Conservation (phyloP, 2,797 vertebrate genomes). For the Limosa lapponica region DNA sequence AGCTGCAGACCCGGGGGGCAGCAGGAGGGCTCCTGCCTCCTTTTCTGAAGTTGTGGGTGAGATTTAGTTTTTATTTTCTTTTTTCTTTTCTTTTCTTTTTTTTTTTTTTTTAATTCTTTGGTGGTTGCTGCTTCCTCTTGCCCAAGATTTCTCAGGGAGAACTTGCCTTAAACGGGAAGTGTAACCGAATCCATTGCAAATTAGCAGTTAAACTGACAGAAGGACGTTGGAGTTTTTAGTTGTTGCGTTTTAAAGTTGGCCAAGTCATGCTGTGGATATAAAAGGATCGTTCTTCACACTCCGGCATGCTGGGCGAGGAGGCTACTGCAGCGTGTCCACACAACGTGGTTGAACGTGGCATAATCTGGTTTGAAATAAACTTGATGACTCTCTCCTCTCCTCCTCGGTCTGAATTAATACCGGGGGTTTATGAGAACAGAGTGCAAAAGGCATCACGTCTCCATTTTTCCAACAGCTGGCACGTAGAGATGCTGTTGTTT, state of each 20-base stretch:
- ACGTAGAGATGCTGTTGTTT: background rate
- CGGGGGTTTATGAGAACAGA: background rate
- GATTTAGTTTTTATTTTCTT: background rate
- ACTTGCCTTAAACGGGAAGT: slow-evolving; percentile 61
- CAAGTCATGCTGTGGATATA: slow-evolving; percentile 51
- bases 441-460: background rate
- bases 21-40: background rate
- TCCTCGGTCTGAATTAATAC: background rate
- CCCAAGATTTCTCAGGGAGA: slow-evolving; percentile 63
- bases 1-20: background rate
- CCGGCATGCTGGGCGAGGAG: background rate
- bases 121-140: slow-evolving; percentile 67
- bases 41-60: background rate
- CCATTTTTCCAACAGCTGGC: slow-evolving; percentile 24
- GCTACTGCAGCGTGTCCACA: background rate
- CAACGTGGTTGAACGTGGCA: background rate
- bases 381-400: background rate
- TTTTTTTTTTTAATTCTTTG: background rate
- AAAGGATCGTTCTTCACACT: slow-evolving; percentile 57
- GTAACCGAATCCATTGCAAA: slow-evolving; percentile 68
- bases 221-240: slow-evolving; percentile 58
- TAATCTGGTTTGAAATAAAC: slow-evolving; percentile 29
- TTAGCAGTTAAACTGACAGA: slow-evolving; percentile 71
- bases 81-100: background rate
- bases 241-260: slow-evolving; percentile 15